Base-by-base conservation (phyloP, 30 jellyfish, hydroid and myxozoan species). In the Nemopilema nomurai region DNA sequence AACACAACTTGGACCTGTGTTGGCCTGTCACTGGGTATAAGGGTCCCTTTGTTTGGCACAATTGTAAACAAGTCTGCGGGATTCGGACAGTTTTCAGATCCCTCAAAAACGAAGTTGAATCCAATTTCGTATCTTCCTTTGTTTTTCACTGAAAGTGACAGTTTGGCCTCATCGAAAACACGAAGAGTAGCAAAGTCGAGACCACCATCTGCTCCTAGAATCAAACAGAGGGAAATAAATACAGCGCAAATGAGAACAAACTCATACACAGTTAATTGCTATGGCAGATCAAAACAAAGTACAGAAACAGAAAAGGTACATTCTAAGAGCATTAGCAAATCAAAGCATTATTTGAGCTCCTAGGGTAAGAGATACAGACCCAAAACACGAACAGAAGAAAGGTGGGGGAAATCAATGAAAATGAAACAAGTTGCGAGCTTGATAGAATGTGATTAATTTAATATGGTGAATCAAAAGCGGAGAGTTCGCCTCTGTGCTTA, bases 121-220 rank as follows among this genome's bases (percentile, higher is more conserved):
- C 96, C 87, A 32, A 94, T 94, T 69, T 94, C 99, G 63, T 94
- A 94, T 49, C 90, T 92, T n/a, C 99, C 99, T 89, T 88, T 94
- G 89, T 94, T 94, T 80, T 94, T 94, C 86, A 94, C 69, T 13
- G 99, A 81, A 50, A 96, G 90, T 6, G 92, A 74, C 64, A 74
- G 97, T 74, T 88, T 94, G 16, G 97, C 91, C 76, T 94, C 99
- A 20, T 94, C 99, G 41, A 73, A 87, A n/a, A 94, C 99, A 0
- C 97, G 91, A 25, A 94, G 67, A 21, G 93, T 87, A 6, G 96
- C 97, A 51, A 94, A 94, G 77, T 94, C 99, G 17, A 94, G 89
- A 1, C 97, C 97, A 31, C 99, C 99, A 89, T 94, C 99, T 28
- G 99, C 97, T 30, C 99, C 99, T 94, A 22, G 25, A 30, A 76